Evolutionary conservation across 2,797 vertebrate species (phyloP).

Genomic region (Lithobates sylvaticus): DNA sequence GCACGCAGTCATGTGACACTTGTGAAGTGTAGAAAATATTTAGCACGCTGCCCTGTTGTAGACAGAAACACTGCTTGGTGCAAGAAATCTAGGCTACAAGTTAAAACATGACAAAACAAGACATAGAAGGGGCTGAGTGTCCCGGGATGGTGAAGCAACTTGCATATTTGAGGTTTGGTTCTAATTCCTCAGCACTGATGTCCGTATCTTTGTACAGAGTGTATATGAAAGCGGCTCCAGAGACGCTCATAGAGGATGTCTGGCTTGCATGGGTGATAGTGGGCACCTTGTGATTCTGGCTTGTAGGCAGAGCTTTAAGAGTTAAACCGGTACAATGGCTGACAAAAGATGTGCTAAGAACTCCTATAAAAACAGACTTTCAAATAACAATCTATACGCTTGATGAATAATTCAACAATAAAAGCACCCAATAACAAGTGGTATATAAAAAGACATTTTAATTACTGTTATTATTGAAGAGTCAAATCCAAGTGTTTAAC

Average conservation of each 20-base stretch:
- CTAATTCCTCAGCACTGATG: background rate
- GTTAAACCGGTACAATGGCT: no score
- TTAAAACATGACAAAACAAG: no score
- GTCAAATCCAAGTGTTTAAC: background rate
- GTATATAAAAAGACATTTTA: background rate
- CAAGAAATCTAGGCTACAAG: no score
- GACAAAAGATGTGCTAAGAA: background rate
- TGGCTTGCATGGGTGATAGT: no score
- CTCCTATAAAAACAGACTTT: background rate
- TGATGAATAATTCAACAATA: background rate
- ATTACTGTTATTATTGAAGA: slow-evolving; percentile 15
- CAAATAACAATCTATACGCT: background rate
- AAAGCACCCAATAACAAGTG: background rate
- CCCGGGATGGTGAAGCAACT: background rate
- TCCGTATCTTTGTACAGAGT: background rate
- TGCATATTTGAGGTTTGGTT: background rate
- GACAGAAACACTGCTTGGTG: no score
- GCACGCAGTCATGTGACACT: no score
- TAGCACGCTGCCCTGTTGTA: no score
- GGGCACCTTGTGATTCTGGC: no score
- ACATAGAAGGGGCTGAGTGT: background rate
- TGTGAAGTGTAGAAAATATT: no score
- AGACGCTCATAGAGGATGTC: no score
- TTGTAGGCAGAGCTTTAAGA: no score
- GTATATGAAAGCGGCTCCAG: background rate